Evolutionary conservation across 2,888 invertebrate species (phyloP).

Genomic region (Agrochola lychnidis): DNA sequence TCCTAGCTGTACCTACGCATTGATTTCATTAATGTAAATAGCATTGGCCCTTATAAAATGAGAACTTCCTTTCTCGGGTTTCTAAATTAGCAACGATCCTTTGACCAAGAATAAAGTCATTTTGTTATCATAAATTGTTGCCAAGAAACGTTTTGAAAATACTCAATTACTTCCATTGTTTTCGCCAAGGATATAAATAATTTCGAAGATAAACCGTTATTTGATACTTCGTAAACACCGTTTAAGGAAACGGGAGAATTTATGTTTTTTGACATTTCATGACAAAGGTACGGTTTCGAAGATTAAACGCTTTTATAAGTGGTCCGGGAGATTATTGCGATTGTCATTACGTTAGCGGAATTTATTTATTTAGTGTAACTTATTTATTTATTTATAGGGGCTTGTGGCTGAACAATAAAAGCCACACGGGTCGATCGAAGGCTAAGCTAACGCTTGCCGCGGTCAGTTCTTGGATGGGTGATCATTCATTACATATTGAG

Average conservation of each 20-base stretch:
- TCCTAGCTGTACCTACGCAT: background rate
- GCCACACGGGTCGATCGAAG: background rate
- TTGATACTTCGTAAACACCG: conserved; percentile 44
- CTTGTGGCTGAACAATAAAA: background rate
- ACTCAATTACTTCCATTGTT: conserved; percentile 35
- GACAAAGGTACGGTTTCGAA: conserved; percentile 22
- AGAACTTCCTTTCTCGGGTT: background rate
- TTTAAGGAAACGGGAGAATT: conserved; percentile 17
- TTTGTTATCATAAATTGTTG: conserved; percentile 1
- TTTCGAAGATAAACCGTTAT: conserved; percentile 39
- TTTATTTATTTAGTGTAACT: background rate
- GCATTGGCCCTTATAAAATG: background rate
- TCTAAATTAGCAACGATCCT: background rate
- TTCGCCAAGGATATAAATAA: conserved; percentile 30
- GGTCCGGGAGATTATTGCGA: background rate
- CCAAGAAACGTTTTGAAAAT: conserved; percentile 21
- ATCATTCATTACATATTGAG: no score
- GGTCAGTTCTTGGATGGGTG: background rate
- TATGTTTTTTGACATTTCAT: conserved; percentile 24
- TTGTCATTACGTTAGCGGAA: background rate
- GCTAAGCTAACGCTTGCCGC: background rate
- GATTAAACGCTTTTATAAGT: conserved; percentile 16
- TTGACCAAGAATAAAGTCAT: background rate
- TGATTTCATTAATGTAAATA: background rate
- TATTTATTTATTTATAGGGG: background rate